These are phyloP conservation scores for Leptodactylus fuscus DNA, from an alignment of 2,113 vertebrate species.

Conservation along the genomic window DNA sequence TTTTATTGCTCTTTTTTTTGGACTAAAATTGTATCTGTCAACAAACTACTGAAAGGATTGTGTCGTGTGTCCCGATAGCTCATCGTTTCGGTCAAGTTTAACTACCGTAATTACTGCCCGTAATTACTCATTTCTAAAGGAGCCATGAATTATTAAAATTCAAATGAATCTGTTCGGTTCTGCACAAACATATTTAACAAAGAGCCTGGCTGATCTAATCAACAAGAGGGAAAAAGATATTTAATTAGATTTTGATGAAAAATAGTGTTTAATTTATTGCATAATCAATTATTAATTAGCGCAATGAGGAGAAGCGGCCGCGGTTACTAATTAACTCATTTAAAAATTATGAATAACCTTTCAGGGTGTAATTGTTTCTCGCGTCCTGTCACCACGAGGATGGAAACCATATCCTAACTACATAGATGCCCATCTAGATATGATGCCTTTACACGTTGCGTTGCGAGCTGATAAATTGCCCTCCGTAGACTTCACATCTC, in stretches of 20 bases:
- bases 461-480: background rate
- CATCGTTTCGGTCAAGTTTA: constrained; percentile 71
- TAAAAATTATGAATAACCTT: constrained; percentile 95
- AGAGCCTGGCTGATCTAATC: constrained; percentile 85
- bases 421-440: constrained; percentile 13
- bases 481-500: background rate
- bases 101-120: constrained; percentile 77
- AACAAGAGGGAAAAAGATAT: constrained; percentile 80
- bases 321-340: constrained; percentile 97
- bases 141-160: constrained; percentile 80
- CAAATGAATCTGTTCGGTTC: constrained; percentile 77
- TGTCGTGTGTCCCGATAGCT: constrained; percentile 51
- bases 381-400: constrained; percentile 72
- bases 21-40: background rate
- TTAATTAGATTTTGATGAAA: constrained; percentile 99
- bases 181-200: constrained; percentile 87
- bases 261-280: constrained; percentile 98
- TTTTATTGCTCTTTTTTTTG: background rate
- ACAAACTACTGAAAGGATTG: background rate
- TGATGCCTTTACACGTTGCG: background rate
- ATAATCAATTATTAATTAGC: constrained; percentile 98
- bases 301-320: constrained; percentile 90
- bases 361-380: constrained; percentile 83
- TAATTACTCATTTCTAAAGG: constrained; percentile 81
- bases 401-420: background rate